Conservation (phyloP, 1,140 invertebrate genomes). For the Drosophila biarmipes region DNA sequence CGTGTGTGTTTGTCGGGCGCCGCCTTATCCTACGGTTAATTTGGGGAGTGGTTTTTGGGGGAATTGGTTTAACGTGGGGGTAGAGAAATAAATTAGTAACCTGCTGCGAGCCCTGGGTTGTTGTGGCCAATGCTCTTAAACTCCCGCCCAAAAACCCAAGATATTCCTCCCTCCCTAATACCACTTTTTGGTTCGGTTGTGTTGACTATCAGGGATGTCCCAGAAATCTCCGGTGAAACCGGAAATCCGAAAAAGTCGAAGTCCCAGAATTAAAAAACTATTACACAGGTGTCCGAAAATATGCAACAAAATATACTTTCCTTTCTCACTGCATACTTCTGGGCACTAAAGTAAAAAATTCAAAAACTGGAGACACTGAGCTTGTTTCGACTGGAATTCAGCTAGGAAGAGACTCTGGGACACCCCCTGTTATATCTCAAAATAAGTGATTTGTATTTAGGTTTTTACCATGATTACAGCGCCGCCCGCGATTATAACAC, state of each 20-base stretch:
- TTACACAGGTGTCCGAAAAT: neutral
- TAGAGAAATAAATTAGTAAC: conserved; percentile 43
- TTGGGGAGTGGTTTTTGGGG: neutral
- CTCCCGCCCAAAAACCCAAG: neutral
- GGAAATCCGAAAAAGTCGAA: neutral
- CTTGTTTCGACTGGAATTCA: neutral
- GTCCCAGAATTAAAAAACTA: neutral
- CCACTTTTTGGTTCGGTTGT: conserved; percentile 14
- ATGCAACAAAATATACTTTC: neutral
- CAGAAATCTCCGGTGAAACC: neutral
- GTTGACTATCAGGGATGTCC: conserved; percentile 4
- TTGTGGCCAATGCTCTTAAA: conserved; percentile 1
- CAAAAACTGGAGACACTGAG: neutral
- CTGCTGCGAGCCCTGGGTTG: neutral
- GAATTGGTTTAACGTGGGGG: conserved; percentile 7
- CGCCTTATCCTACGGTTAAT: conserved; percentile 53
- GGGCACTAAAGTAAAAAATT: neutral
- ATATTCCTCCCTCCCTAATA: neutral
- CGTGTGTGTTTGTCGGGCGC: conserved; percentile 37
- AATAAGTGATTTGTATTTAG: conserved; percentile 72
- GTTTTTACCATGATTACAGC: conserved; percentile 89
- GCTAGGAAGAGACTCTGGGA: neutral
- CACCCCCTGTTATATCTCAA: conserved; percentile 32
- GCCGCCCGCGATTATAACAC: conserved; percentile 97
- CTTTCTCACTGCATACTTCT: neutral